Evolutionary conservation across 2,113 vertebrate species (phyloP).

Genomic region (Lucifuga dentata): DNA sequence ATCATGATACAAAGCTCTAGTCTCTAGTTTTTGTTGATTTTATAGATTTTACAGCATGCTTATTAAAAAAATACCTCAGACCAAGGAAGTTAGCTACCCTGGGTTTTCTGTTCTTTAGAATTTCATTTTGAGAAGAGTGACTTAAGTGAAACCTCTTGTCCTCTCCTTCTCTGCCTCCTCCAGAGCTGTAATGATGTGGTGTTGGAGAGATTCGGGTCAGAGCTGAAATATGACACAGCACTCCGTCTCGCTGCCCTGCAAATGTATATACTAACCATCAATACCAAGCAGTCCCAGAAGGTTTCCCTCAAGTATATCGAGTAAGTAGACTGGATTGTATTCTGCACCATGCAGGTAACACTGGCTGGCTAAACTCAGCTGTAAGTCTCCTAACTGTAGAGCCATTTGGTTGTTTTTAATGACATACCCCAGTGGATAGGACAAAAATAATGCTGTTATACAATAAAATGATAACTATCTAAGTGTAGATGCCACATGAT

Average conservation of each 20-base stretch:
- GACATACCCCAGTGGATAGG: not conserved
- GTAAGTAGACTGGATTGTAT: constrained; percentile 84
- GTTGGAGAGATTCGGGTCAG: constrained; percentile 95
- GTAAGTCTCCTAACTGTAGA: not conserved
- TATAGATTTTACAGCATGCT: constrained; percentile 3
- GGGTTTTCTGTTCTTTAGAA: constrained; percentile 13
- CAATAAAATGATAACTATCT: constrained; percentile 16
- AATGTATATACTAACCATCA: constrained; percentile 97
- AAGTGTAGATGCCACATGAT: not conserved
- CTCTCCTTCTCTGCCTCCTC: constrained; percentile 29
- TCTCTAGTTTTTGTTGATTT: not conserved
- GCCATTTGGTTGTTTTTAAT: constrained; percentile 18
- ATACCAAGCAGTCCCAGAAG: constrained; percentile 97
- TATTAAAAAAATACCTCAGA: not conserved
- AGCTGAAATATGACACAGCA: constrained; percentile 97
- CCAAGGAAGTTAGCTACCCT: not conserved
- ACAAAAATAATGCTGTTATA: not conserved
- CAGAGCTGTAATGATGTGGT: constrained; percentile 99
- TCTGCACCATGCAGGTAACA: not conserved
- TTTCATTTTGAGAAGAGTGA: constrained; percentile 25
- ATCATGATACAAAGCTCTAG: not conserved
- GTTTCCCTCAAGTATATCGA: constrained; percentile 98
- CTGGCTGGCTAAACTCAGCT: not conserved
- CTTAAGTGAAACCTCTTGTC: constrained; percentile 31
- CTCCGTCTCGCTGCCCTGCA: constrained; percentile 94